phyloP scores from a whole-genome alignment of 2,888 invertebrate species.

The Microplitis deprimator region DNA sequence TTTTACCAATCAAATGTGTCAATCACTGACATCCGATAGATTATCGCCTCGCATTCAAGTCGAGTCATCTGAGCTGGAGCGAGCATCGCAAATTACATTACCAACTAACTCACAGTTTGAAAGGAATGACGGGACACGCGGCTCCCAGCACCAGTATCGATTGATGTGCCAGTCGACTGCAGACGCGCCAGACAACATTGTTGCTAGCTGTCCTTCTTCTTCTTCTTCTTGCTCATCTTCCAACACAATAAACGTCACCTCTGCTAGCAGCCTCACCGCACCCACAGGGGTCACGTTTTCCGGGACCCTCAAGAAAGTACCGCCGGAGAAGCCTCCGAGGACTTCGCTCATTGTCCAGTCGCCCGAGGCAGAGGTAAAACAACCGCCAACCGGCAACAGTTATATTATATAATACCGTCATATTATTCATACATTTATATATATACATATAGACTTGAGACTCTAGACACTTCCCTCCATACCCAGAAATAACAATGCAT shows the following conservation, averaged over 20 bases:
- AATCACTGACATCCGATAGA: conserved; percentile 58
- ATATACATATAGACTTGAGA: neutral
- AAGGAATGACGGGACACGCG: conserved; percentile 60
- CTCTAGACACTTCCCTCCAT: neutral
- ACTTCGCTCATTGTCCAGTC: conserved; percentile 68
- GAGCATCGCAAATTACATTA: conserved; percentile 64
- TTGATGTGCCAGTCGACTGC: conserved; percentile 54
- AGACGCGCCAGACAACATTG: conserved; percentile 48
- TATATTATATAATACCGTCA: neutral
- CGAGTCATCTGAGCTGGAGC: conserved; percentile 56
- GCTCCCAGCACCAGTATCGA: conserved; percentile 62
- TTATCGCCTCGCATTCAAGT: conserved; percentile 64
- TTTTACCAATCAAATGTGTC: conserved; percentile 54
- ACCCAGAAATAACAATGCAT: neutral
- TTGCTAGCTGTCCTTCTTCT: conserved; percentile 42
- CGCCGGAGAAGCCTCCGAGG: conserved; percentile 69
- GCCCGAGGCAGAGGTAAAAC: conserved; percentile 68
- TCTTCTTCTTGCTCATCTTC: conserved; percentile 37
- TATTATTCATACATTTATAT: neutral
- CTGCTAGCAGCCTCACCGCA: conserved; percentile 6
- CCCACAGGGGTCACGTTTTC: conserved; percentile 56
- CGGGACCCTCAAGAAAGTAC: conserved; percentile 68
- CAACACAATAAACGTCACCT: conserved; percentile 17
- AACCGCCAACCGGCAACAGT: too few species aligned
- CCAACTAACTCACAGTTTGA: conserved; percentile 65